Evolutionary conservation across 1,140 invertebrate genomes (phyloP).

Genomic region (Pinna nobilis): DNA sequence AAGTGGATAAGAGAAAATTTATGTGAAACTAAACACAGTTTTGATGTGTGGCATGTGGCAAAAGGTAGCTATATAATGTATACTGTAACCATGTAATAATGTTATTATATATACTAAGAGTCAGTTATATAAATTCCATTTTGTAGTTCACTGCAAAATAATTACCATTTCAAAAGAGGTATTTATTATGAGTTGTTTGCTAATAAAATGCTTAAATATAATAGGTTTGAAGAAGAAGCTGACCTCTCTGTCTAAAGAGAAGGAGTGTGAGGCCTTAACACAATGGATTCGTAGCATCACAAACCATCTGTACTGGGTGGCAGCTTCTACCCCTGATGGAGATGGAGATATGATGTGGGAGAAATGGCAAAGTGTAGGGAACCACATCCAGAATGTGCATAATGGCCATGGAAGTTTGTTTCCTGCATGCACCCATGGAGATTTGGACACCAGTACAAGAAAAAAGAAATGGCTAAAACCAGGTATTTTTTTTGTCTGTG

Average conservation of each 20-base stretch:
- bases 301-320: slow-evolving; percentile 49
- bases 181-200: background rate
- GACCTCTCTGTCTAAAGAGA: slow-evolving; percentile 10
- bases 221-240: slow-evolving; percentile 42
- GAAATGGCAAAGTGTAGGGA: slow-evolving; percentile 40
- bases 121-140: no score
- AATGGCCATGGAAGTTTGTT: slow-evolving; percentile 25
- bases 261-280: slow-evolving; percentile 11
- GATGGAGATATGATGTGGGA: slow-evolving; percentile 32
- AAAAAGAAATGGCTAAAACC: slow-evolving; percentile 45
- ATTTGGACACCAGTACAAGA: slow-evolving; percentile 19
- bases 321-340: slow-evolving; percentile 34
- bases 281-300: slow-evolving; percentile 35
- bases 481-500: slow-evolving; percentile 9
- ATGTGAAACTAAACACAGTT: slow-evolving; percentile 20
- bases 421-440: slow-evolving; percentile 30
- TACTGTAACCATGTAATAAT: background rate
- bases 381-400: slow-evolving; percentile 46
- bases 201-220: background rate
- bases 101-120: background rate
- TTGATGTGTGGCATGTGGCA: slow-evolving; percentile 52
- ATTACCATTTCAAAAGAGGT: background rate
- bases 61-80: slow-evolving; percentile 40
- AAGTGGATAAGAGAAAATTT: slow-evolving; percentile 47
- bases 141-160: no score